Evolutionary conservation across 2,797 vertebrate genomes (phyloP).

Genomic region (Choloepus didactylus): DNA sequence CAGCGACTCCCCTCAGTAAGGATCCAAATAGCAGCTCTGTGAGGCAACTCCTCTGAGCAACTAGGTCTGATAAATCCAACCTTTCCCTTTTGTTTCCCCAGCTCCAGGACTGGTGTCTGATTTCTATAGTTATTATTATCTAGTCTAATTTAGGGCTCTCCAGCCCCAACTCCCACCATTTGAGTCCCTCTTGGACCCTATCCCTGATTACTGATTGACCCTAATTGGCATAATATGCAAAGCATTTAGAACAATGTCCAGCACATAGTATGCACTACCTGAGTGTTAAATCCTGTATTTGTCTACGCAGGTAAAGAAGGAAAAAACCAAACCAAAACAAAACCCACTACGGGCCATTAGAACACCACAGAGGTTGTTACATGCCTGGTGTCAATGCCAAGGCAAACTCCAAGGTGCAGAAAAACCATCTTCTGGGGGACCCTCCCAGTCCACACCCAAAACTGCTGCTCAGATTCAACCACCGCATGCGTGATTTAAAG

Average conservation of each 20-base stretch:
- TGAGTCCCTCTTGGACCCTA: neutral
- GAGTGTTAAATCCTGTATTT: neutral
- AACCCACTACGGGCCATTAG: too few relatives aligned
- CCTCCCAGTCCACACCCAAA: neutral
- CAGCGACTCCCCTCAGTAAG: neutral
- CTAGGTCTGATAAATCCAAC: neutral
- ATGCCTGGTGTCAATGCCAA: too few relatives aligned
- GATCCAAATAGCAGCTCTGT: neutral
- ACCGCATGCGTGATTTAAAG: neutral
- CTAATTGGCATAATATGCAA: neutral
- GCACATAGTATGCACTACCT: accelerated
- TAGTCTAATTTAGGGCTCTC: neutral
- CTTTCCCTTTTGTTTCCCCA: neutral
- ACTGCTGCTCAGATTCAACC: neutral
- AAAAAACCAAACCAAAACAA: neutral
- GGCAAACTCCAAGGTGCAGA: accelerated
- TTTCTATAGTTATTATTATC: neutral
- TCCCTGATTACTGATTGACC: neutral
- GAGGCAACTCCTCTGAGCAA: neutral
- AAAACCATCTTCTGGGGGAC: neutral
- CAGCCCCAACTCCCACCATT: too few relatives aligned
- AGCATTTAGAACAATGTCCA: neutral
- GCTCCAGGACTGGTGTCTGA: neutral
- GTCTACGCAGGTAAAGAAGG: neutral
- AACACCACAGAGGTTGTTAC: accelerated